Base-by-base conservation (phyloP, 2,113 vertebrate genomes). In the Boleophthalmus pectinirostris region DNA sequence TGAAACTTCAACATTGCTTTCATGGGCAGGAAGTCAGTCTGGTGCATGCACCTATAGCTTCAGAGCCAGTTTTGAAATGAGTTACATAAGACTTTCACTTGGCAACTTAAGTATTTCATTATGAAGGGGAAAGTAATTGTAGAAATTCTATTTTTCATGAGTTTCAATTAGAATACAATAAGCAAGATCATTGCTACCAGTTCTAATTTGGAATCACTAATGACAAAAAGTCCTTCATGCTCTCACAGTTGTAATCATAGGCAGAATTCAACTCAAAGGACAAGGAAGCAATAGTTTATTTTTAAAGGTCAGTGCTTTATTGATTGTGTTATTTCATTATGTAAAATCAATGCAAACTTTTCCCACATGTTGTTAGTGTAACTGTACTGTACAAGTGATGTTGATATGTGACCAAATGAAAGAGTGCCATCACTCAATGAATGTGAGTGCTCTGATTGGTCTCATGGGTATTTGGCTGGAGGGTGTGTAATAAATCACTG, bases 251-350 rank as follows among this genome's bases (percentile, higher is more conserved):
- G 15, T 16, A 47, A 47, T 15, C 46, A 54, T 54, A 6, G 51
- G 51, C 20, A 10, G 11, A 54, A 10, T 54, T 54, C 20, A n/a
- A 72, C 70, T 53, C 54, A 58, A 77, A 0, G 3, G 69, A 75
- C 78, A 47, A 51, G 64, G 65, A 75, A 72, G 66, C 33, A 66
- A 82, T 45, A 77, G 57, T 80, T 76, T 68, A 57, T 66, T 75
- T 51, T 73, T 72, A 75, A 85, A 84, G 80, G 83, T 89, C 85
- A 85, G 77, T 46, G 68, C 74, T 81, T n/a, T 54, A 86, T 83
- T 23, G 83, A 88, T 87, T 14, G 24, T 77, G 74, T 82, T 78
- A 81, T 77, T 83, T 72, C 35, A 51, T 76, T 68, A 14, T 35
- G 70, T 58, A 12, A 51, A 72, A 85, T 88, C 80, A 68, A 77